phyloP scores from a whole-genome alignment of 2,888 invertebrate species.

The Busseola fusca region DNA sequence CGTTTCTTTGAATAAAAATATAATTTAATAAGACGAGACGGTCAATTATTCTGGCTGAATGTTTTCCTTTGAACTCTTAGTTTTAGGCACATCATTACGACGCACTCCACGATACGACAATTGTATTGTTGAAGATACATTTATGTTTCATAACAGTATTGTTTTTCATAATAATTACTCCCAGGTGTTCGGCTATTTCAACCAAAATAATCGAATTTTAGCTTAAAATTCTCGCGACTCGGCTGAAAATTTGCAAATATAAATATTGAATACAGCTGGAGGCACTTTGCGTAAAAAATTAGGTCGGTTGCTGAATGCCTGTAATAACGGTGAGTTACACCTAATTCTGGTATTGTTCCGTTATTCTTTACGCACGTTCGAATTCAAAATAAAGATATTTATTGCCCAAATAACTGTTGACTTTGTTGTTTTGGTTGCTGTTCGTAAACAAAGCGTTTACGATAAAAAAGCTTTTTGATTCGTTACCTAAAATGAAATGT shows the following conservation, averaged over 20 bases:
- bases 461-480: slow-evolving; percentile 56
- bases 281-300: slow-evolving; percentile 47
- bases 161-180: slow-evolving; percentile 17
- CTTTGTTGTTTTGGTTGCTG: slow-evolving; percentile 48
- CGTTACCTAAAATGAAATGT: slow-evolving; percentile 51
- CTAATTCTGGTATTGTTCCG: slow-evolving; percentile 60
- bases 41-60: slow-evolving; percentile 36
- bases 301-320: slow-evolving; percentile 33
- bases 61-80: slow-evolving; percentile 28
- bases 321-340: slow-evolving; percentile 56
- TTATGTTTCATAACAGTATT: slow-evolving; percentile 19
- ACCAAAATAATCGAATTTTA: slow-evolving; percentile 43
- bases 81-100: slow-evolving; percentile 15
- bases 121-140: slow-evolving; percentile 2
- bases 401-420: slow-evolving; percentile 58
- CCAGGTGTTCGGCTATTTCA: slow-evolving; percentile 30
- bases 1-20: slow-evolving; percentile 60
- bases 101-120: neutral
- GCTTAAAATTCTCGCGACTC: slow-evolving; percentile 25
- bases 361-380: slow-evolving; percentile 56
- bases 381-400: slow-evolving; percentile 60
- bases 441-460: slow-evolving; percentile 55
- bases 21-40: slow-evolving; percentile 49
- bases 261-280: slow-evolving; percentile 51
- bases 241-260: slow-evolving; percentile 41